Evolutionary conservation across 2,113 vertebrate genomes (phyloP).

Genomic region (Thomomys bottae): DNA sequence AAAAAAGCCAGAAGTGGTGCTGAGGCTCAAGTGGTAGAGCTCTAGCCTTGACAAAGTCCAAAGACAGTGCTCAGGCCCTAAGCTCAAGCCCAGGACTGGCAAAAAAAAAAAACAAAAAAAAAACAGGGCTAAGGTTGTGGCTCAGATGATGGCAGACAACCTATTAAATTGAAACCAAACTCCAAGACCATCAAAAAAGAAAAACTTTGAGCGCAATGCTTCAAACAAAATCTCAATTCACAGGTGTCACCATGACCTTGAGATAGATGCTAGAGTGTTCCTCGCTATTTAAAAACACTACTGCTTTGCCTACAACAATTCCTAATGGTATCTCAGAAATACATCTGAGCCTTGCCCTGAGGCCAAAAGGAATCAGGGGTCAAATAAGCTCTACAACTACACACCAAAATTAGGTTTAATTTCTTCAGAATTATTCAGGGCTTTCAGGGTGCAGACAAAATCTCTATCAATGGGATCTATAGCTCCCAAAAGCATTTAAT

Average conservation of each 20-base stretch:
- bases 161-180: no score
- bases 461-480: slow-evolving; percentile 1
- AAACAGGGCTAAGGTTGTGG: no score
- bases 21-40: no score
- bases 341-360: neutral
- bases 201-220: neutral
- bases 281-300: slow-evolving; percentile 39
- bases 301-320: neutral
- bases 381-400: slow-evolving; percentile 28
- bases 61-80: no score
- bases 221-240: slow-evolving; percentile 21
- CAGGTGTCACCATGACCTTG: neutral
- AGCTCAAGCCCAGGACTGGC: no score
- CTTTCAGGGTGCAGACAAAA: neutral
- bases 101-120: no score
- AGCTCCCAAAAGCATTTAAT: slow-evolving; percentile 53
- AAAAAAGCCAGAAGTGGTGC: no score
- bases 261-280: neutral
- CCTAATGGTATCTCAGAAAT: neutral
- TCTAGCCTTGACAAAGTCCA: no score
- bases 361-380: neutral
- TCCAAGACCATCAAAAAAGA: no score
- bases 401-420: slow-evolving; percentile 18
- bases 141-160: no score
- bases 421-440: slow-evolving; percentile 37